Conservation (phyloP, 1,140 invertebrate species). For the Mercenaria mercenaria region DNA sequence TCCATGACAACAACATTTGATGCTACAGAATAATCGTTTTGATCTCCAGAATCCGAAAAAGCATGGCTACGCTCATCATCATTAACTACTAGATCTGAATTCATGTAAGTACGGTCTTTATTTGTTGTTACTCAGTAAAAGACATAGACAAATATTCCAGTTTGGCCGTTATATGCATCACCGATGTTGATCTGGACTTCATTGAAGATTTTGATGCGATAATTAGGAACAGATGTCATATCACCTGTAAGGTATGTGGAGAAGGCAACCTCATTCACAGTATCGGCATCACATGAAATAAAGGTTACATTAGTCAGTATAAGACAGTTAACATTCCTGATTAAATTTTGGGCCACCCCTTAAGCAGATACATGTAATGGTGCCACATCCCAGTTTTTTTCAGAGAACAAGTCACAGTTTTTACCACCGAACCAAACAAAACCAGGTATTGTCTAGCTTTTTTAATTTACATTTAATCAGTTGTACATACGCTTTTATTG, state of each 20-base stretch:
- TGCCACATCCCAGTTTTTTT: too few species aligned
- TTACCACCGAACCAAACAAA: too few species aligned
- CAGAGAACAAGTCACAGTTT: too few species aligned
- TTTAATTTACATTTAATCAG: too few species aligned
- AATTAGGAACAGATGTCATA: not conserved
- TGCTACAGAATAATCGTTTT: not conserved
- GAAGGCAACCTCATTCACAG: not conserved
- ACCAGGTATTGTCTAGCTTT: too few species aligned
- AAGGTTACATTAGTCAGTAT: too few species aligned
- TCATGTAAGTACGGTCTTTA: not conserved
- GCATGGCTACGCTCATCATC: not conserved
- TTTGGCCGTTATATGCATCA: not conserved
- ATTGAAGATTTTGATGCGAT: not conserved
- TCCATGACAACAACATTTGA: not conserved
- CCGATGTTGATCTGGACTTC: not conserved
- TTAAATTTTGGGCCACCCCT: too few species aligned
- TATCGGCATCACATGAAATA: too few species aligned
- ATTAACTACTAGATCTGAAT: not conserved
- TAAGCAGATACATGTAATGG: too few species aligned
- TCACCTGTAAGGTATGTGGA: not conserved
- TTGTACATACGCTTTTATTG: too few species aligned
- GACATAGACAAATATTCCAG: conserved; percentile 12
- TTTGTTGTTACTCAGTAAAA: not conserved
- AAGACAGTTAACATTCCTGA: too few species aligned
- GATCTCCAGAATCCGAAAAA: not conserved